Evolutionary conservation across 2,797 vertebrate genomes (phyloP), one percentile per base, ranked within the genome.

Genomic region (Gorsachius magnificus): DNA sequence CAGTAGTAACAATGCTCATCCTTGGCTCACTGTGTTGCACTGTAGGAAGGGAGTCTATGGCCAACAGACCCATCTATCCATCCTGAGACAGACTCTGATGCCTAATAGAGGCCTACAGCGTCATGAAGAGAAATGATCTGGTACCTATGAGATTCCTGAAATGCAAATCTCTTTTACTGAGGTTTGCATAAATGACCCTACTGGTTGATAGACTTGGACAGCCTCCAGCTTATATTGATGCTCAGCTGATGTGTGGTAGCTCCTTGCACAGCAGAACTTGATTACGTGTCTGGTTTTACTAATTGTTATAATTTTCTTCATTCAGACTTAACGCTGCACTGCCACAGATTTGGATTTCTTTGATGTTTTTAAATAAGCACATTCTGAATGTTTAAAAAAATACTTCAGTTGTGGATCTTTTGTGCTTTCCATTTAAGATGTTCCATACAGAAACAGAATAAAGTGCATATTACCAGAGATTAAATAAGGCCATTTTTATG

Each of bases 401-500:
- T 5, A 11, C 43, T 87, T 54, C 6, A 12, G 43, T 41, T 84
- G 35, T 57, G 15, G 25, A 57, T 72, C 13, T 68, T 35, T 48
- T 45, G 5, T 74, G 33, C 21, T 92, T 86, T 93, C 10, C 16
- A 35, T 66, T 82, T 84, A 38, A 76, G 35, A 66, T 41, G 19
- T 60, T 92, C 17, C 33, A 43, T 66, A 66, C 0, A 53, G 45
- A 64, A 95, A 80, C 5, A 53, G 46, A 93, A 87, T 57, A 50
- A 92, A 72, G 29, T 46, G 31, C 21, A 36, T 60, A 35, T 70
- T 80, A 70, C 10, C 6, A 79, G 64, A 77, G 24, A 93, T 82
- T 89, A 79, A 94, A 83, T 89, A 83, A 77, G 33, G 7, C 29
- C 11, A 36, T 84, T 96, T 94, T 83, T 65, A 93, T 29, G 56